Base-by-base conservation (phyloP, 2,113 vertebrate species). In the Oryzias javanicus region DNA sequence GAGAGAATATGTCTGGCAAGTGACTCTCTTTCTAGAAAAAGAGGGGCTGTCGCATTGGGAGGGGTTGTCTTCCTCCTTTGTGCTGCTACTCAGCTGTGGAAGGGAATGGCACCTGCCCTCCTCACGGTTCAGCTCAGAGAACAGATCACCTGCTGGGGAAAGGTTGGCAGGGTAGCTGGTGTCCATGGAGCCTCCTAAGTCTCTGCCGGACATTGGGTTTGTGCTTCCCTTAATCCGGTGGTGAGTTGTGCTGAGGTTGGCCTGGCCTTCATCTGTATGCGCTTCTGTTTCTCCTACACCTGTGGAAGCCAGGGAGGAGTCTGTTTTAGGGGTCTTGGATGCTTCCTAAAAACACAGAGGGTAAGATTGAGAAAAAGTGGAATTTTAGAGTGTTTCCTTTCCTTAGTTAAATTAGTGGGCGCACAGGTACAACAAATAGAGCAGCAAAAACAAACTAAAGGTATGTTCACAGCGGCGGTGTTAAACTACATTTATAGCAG, bases 41-140 rank as follows among this genome's bases (percentile, higher is more conserved):
- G 76, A 25, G 5, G 56, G 49, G 18, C 20, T 44, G 16, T 48
- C 48, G 6, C 67, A 24, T 18, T 22, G 61, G 42, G 80, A 61
- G 0, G 73, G 71, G 42, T 49, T 19, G 4, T 72, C 42, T 2
- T 68, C 59, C 15, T 71, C 56, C 17, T 6, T 0, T 16, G 3
- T 27, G 51, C 0, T 47, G 49, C 67, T 57, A 42, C 84, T 74
- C 41, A 89, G 62, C 1, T 50, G 49, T 0, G 66, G 84, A 1
- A 68, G 49, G 7, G 88, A 89, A 18, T 4, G 46, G 18, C 63
- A 84, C 13, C 68, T 70, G 63, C 49, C 68, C 42, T 89, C 87
- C 29, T 67, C 67, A 13, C 56, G 55, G 17, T 40, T 44, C 18
- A 80, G 53, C 63, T 82, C 82, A 13, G 90, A 77, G 68, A 70